These are phyloP conservation scores for Alsophila aescularia DNA, from an alignment of 2,888 invertebrate genomes.

Conservation along the genomic window DNA sequence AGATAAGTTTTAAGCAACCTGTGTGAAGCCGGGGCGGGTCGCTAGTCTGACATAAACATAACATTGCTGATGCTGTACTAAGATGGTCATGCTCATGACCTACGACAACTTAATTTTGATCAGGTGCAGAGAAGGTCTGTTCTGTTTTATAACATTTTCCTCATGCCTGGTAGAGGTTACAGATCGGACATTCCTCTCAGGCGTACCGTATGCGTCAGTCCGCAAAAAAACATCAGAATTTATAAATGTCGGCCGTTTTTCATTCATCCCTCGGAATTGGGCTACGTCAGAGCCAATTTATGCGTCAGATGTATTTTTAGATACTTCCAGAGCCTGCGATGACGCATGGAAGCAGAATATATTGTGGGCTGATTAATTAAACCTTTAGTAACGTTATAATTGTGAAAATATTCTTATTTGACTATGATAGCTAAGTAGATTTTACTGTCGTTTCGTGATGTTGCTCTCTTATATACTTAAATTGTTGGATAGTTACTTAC, in stretches of 20 bases:
- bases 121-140: conserved; percentile 28
- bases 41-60: conserved; percentile 15
- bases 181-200: conserved; percentile 20
- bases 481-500: too few species aligned
- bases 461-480: too few species aligned
- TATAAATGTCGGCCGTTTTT: conserved; percentile 49
- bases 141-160: conserved; percentile 33
- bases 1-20: too few species aligned
- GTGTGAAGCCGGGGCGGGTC: too few species aligned
- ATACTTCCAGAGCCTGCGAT: conserved; percentile 24
- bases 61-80: conserved; percentile 2
- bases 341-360: conserved; percentile 6
- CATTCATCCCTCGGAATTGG: conserved; percentile 59
- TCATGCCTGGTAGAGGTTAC: conserved; percentile 15
- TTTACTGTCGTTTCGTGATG: too few species aligned
- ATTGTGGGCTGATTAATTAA: neutral
- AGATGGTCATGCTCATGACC: conserved; percentile 33
- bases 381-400: too few species aligned
- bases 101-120: conserved; percentile 33
- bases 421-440: too few species aligned
- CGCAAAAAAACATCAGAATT: conserved; percentile 33
- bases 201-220: conserved; percentile 21
- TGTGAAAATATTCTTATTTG: too few species aligned
- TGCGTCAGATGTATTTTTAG: conserved; percentile 62
- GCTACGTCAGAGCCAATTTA: conserved; percentile 51